Conservation (phyloP, 2,888 invertebrate species). For the Megalurothrips usitatus region DNA sequence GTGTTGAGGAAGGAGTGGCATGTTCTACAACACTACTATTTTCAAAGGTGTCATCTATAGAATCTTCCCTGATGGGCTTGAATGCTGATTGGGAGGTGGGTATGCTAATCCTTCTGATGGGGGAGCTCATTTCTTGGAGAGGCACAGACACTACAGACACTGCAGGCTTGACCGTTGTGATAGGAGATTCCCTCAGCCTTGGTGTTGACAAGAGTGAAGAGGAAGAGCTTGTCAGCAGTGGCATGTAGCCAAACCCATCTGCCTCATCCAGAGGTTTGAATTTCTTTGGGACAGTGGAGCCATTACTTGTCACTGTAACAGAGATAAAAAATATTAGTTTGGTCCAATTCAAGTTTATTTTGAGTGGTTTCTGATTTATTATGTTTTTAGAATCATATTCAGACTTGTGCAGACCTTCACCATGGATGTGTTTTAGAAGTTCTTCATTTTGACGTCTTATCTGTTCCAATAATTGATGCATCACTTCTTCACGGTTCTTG, state of each 20-base stretch:
- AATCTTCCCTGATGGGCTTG: neutral
- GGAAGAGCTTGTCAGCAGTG: neutral
- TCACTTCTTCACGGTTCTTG: neutral
- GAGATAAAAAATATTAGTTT: neutral
- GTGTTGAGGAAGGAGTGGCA: neutral
- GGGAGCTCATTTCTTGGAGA: neutral
- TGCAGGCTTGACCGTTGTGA: neutral
- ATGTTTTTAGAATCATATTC: neutral
- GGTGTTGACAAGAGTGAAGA: neutral
- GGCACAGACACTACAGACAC: neutral
- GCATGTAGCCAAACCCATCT: neutral
- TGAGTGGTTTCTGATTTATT: neutral
- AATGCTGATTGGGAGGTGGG: neutral
- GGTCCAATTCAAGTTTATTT: neutral
- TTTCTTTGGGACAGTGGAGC: neutral
- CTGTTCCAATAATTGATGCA: conserved; percentile 3
- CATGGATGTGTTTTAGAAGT: neutral
- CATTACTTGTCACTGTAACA: no score
- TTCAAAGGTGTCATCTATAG: neutral
- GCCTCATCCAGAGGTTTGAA: neutral
- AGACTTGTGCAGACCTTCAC: neutral
- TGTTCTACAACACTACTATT: neutral
- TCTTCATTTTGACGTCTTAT: neutral
- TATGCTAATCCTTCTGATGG: neutral
- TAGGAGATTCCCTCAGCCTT: neutral